phyloP scores from a whole-genome alignment of 2,888 invertebrate species.

The Eubasilissa splendida region DNA sequence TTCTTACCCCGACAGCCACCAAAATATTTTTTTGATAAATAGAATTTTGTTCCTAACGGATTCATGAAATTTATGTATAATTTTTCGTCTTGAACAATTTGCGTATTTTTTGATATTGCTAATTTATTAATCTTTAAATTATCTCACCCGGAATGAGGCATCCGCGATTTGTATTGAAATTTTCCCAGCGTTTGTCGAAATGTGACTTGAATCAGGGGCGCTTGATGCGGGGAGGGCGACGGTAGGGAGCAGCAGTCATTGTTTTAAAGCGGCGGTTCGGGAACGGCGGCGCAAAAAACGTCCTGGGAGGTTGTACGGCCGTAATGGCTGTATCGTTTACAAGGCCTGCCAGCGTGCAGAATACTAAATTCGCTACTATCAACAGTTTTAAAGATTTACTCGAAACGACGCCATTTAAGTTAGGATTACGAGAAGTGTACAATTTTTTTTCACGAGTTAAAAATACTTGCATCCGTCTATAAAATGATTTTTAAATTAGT shows the following conservation, averaged over 20 bases:
- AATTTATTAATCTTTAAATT: too few species aligned
- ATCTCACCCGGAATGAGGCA: too few species aligned
- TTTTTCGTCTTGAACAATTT: too few species aligned
- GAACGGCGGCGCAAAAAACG: slow-evolving; percentile 4
- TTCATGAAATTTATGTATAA: too few species aligned
- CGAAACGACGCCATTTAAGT: neutral
- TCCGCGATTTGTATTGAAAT: neutral
- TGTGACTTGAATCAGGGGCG: slow-evolving; percentile 25
- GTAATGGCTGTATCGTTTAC: slow-evolving; percentile 28
- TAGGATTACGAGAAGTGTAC: too few species aligned
- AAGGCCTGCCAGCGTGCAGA: slow-evolving; percentile 5
- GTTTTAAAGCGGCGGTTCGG: slow-evolving; percentile 17
- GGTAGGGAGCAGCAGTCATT: slow-evolving; percentile 1
- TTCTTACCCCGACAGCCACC: too few species aligned
- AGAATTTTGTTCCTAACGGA: too few species aligned
- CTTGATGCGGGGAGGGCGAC: neutral
- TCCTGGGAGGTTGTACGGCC: slow-evolving; percentile 1
- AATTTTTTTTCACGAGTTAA: too few species aligned
- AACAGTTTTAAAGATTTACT: slow-evolving; percentile 18
- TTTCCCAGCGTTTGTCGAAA: slow-evolving; percentile 27
- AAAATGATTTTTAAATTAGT: too few species aligned
- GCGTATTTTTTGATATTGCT: too few species aligned
- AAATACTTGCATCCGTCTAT: too few species aligned
- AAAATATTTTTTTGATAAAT: too few species aligned
- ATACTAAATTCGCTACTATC: slow-evolving; percentile 26